A percentile compares a stretch with the other conserved stretches of the same genome.
phyloP scores from a whole-genome alignment of 2,113 vertebrate genomes.

The Pterophyllum scalare region DNA sequence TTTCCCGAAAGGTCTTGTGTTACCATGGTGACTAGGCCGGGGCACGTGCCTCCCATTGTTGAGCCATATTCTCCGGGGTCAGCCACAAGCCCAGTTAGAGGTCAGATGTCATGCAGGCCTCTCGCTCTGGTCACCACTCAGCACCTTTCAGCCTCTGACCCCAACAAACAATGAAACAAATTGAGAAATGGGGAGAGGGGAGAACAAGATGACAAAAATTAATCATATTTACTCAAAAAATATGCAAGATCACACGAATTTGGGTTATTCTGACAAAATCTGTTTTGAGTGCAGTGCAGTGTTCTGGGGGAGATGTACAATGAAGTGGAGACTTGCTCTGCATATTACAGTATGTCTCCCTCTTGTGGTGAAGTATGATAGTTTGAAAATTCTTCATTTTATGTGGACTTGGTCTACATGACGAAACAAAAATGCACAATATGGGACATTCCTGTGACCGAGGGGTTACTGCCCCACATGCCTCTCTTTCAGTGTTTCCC shows the following conservation, averaged over 20 bases:
- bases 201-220: not conserved
- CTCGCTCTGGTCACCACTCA: conserved; percentile 84
- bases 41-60: conserved; percentile 93
- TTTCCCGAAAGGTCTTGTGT: conserved; percentile 84
- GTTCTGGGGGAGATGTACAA: conserved; percentile 1
- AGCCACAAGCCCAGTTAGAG: conserved; percentile 82
- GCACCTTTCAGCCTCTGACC: conserved; percentile 81
- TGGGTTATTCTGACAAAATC: not conserved
- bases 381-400: not conserved
- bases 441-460: not conserved
- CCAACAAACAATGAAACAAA: conserved; percentile 89
- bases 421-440: not conserved
- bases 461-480: not conserved
- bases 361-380: conserved; percentile 70
- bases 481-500: not conserved
- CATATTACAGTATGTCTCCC: conserved; percentile 69
- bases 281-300: not conserved
- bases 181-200: conserved; percentile 75
- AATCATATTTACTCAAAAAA: conserved; percentile 10
- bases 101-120: conserved; percentile 76
- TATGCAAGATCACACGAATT: not conserved
- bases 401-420: not conserved
- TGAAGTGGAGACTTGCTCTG: conserved; percentile 1
- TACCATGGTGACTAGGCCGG: conserved; percentile 87
- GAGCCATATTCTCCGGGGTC: conserved; percentile 85